A percentile compares a stretch with the other conserved stretches of the same genome.
These are phyloP conservation scores for Plotosus lineatus DNA, from an alignment of 2,113 vertebrate genomes.

Conservation along the genomic window DNA sequence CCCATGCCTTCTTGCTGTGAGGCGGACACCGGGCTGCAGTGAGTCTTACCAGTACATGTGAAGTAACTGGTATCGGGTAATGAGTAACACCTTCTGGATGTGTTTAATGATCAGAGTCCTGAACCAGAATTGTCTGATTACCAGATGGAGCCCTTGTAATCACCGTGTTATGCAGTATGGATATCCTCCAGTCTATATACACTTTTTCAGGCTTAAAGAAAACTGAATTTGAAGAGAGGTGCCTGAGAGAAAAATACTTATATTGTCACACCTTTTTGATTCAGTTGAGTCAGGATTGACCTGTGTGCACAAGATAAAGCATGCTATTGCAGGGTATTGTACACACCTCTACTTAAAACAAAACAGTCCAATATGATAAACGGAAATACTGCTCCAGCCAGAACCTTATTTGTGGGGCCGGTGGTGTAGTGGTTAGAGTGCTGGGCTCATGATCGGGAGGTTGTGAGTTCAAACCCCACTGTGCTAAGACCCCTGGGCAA, in stretches of 20 bases:
- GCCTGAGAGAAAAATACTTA: no score
- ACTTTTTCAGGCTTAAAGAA: background rate
- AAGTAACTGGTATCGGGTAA: background rate
- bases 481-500: no score
- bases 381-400: background rate
- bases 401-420: background rate
- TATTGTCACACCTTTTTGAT: no score
- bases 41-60: background rate
- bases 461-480: no score
- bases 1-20: no score
- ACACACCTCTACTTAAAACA: background rate
- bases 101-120: background rate
- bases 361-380: background rate
- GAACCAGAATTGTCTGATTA: background rate
- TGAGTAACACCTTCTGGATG: background rate
- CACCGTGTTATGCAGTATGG: background rate
- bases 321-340: background rate
- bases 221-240: no score
- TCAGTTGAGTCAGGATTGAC: no score
- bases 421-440: no score
- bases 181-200: background rate
- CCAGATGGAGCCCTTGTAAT: background rate
- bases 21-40: no score
- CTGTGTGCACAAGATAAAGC: background rate
- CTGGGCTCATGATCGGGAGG: no score